A percentile compares a stretch with the other conserved stretches of the same genome.
Conservation (phyloP, 2,888 invertebrate species). For the Catocala fraxini region DNA sequence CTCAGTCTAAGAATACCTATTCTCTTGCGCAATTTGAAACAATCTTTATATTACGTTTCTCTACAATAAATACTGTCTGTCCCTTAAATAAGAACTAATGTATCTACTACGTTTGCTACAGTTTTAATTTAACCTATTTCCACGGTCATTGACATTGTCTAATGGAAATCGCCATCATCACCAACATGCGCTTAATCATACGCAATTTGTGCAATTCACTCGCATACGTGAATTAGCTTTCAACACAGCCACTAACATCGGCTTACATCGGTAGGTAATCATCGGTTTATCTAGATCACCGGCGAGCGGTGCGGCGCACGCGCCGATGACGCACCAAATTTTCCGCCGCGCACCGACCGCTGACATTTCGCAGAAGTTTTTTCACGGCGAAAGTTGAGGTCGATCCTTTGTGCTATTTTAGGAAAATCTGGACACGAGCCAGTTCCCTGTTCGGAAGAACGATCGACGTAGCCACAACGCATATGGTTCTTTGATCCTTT, state of each 20-base stretch:
- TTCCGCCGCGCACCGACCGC: slow-evolving; percentile 69
- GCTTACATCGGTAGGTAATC: slow-evolving; percentile 12
- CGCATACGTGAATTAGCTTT: slow-evolving; percentile 17
- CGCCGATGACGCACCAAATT: slow-evolving; percentile 78
- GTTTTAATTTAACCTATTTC: not conserved
- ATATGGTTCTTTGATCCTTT: slow-evolving; percentile 72
- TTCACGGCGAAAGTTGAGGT: slow-evolving; percentile 74
- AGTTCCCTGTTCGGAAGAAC: slow-evolving; percentile 65
- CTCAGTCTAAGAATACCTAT: no score
- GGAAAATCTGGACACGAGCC: slow-evolving; percentile 81
- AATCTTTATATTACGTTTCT: no score
- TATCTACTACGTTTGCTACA: slow-evolving; percentile 4
- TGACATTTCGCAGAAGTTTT: slow-evolving; percentile 83
- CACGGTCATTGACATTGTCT: slow-evolving; percentile 12
- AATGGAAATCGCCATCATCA: slow-evolving; percentile 10
- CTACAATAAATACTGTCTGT: no score
- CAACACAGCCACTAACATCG: slow-evolving; percentile 16
- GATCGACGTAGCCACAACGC: slow-evolving; percentile 73
- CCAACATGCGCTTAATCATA: slow-evolving; percentile 11
- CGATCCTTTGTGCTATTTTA: slow-evolving; percentile 87
- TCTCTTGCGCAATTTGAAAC: no score
- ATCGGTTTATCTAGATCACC: slow-evolving; percentile 34
- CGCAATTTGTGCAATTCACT: slow-evolving; percentile 20
- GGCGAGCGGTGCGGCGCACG: slow-evolving; percentile 45
- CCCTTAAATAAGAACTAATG: slow-evolving; percentile 18